A percentile compares a stretch with the other conserved stretches of the same genome.
Evolutionary conservation across 2,797 vertebrate species (phyloP).

Genomic region (Gouania willdenowi): DNA sequence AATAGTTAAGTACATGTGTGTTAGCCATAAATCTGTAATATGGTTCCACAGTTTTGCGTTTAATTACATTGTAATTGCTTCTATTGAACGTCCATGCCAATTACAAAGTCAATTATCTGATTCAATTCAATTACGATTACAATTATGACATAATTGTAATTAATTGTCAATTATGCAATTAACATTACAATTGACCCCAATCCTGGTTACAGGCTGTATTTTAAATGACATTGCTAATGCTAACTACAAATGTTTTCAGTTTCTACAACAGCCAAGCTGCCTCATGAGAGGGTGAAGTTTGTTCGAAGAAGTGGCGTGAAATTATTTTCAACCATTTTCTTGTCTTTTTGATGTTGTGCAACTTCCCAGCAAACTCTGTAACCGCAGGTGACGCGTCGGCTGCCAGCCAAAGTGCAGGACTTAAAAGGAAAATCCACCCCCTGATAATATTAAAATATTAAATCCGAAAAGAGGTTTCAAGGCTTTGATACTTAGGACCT

Average conservation of each 20-base stretch:
- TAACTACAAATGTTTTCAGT: neutral
- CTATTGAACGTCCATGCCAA: no score
- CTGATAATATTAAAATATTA: conserved; percentile 15
- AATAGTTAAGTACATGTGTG: no score
- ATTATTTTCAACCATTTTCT: conserved; percentile 14
- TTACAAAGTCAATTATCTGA: no score
- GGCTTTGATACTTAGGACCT: conserved; percentile 24
- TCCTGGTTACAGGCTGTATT: no score
- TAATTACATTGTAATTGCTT: no score
- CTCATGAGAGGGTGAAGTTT: neutral
- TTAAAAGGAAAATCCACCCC: conserved; percentile 37
- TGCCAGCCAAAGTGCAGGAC: conserved; percentile 24
- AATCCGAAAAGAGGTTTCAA: conserved; percentile 35
- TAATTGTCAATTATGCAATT: no score
- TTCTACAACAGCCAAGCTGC: neutral
- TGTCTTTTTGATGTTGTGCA: conserved; percentile 30
- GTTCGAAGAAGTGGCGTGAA: conserved; percentile 4
- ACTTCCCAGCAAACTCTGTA: conserved; percentile 15
- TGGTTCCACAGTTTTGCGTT: no score
- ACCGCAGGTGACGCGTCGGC: conserved; percentile 30
- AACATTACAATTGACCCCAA: no score
- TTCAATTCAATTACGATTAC: no score
- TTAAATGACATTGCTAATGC: neutral
- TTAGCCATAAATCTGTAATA: no score
- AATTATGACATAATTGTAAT: no score